Evolutionary conservation across 2,113 vertebrate species (phyloP).

Genomic region (Dicrurus megarhynchus): DNA sequence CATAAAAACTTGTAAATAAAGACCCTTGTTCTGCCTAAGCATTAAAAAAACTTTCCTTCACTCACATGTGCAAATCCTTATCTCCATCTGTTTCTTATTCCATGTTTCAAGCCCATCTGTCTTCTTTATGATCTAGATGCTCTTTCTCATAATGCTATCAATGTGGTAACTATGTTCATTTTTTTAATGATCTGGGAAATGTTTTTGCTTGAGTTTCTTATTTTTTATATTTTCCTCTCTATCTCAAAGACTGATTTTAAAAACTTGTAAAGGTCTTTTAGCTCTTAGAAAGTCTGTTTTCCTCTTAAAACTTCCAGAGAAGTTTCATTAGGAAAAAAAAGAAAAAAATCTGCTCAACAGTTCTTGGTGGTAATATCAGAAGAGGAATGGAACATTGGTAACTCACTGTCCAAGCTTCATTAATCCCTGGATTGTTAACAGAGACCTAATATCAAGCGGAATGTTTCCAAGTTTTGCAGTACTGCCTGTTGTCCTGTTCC

Average conservation of each 20-base stretch:
- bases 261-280: not conserved
- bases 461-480: not conserved
- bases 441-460: not conserved
- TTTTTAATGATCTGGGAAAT: slow-evolving; percentile 8
- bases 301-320: not conserved
- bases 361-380: not conserved
- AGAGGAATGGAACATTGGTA: not conserved
- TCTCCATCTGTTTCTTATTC: slow-evolving; percentile 41
- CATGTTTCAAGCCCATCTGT: not conserved
- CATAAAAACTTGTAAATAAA: slow-evolving; percentile 32
- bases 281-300: not conserved
- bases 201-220: not conserved
- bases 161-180: not conserved
- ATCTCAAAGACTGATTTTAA: not conserved
- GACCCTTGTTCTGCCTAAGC: not conserved
- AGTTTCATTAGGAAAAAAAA: not conserved
- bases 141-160: not conserved
- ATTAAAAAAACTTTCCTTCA: slow-evolving; percentile 8
- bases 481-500: not conserved
- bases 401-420: not conserved
- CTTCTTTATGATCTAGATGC: slow-evolving; percentile 15
- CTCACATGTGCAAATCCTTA: slow-evolving; percentile 11
- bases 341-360: not conserved
- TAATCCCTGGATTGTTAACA: not conserved
- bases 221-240: not conserved